Evolutionary conservation across 2,797 vertebrate genomes (phyloP), one percentile per base, ranked within the genome.

Genomic region (Holocentrus rufus): DNA sequence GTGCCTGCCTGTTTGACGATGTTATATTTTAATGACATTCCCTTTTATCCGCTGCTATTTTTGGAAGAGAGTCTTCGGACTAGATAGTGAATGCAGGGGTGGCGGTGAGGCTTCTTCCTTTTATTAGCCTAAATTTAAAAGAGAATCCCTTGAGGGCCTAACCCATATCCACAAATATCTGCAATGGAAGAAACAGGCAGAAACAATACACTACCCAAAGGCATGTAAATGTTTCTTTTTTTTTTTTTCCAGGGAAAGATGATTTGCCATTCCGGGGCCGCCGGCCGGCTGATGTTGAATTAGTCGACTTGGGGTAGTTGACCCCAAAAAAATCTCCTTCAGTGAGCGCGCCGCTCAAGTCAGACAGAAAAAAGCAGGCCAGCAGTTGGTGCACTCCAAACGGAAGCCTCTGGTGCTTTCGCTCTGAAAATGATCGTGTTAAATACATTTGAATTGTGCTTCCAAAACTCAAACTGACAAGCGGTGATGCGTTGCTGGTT

Each of bases 121-220:
- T 79, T 61, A 80, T 68, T 66, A 76, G 68, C 72, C 74, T 72
- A 54, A 54, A 87, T 77, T 85, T 25, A 49, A 80, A 60, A 54
- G 27, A 65, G 20, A 59, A 80, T 83, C 73, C 73, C 72, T 74
- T 8, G 22, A 81, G 83, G 76, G 71, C 56, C 53, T 64, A 80
- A 85, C 81, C 80, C 74, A 85, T 36, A 87, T 84, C 74, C 74
- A 80, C 63, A 79, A 73, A 87, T 85, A 85, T 69, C 72, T 76
- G 71, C 78, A 61, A 77, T 63, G 76, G 56, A 69, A 58, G 52
- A 47, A 65, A 70, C 52, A 55, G 17, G 9, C 60, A 57, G 60
- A 56, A 34, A 65, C 61, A 72, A 64, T 53, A 44, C 56, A 62
- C 58, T 57, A 60, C 18, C 74, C 27, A 31, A 30, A 66, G 20